Evolutionary conservation across 2,888 invertebrate genomes (phyloP).

Genomic region (Geotrupes spiniger): DNA sequence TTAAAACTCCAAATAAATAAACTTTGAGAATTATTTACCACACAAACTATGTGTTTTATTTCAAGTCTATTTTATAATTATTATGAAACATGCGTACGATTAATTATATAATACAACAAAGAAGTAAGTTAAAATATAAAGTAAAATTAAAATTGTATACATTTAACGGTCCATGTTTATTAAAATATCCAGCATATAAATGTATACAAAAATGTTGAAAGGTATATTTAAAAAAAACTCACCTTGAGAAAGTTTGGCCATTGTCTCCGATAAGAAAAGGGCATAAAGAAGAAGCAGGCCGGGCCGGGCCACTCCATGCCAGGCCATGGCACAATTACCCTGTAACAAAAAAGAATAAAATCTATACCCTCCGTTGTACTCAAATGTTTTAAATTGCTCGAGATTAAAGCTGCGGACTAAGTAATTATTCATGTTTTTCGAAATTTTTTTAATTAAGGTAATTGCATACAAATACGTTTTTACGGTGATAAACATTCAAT

Average conservation of each 20-base stretch:
- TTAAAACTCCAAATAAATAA: too few relatives aligned
- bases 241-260: slow-evolving; percentile 44
- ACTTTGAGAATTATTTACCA: too few relatives aligned
- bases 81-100: too few relatives aligned
- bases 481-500: slow-evolving; percentile 16
- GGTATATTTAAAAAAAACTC: slow-evolving; percentile 29
- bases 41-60: too few relatives aligned
- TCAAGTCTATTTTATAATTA: too few relatives aligned
- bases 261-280: slow-evolving; percentile 38
- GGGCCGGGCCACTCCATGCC: slow-evolving; percentile 50
- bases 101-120: too few relatives aligned
- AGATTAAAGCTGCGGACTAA: slow-evolving; percentile 14
- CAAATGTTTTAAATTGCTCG: slow-evolving; percentile 13
- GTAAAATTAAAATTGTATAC: slow-evolving; percentile 26
- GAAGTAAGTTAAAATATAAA: too few relatives aligned
- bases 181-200: slow-evolving; percentile 31
- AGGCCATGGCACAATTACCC: slow-evolving; percentile 51
- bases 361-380: slow-evolving; percentile 3
- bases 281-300: slow-evolving; percentile 46
- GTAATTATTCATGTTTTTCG: slow-evolving; percentile 15
- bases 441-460: slow-evolving; percentile 16
- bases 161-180: slow-evolving; percentile 31
- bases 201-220: slow-evolving; percentile 24
- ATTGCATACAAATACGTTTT: slow-evolving; percentile 14
- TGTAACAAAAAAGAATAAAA: slow-evolving; percentile 35